A percentile compares a stretch with the other conserved stretches of the same genome.
Evolutionary conservation across 2,888 invertebrate genomes (phyloP).

Genomic region (Seira musarum): DNA sequence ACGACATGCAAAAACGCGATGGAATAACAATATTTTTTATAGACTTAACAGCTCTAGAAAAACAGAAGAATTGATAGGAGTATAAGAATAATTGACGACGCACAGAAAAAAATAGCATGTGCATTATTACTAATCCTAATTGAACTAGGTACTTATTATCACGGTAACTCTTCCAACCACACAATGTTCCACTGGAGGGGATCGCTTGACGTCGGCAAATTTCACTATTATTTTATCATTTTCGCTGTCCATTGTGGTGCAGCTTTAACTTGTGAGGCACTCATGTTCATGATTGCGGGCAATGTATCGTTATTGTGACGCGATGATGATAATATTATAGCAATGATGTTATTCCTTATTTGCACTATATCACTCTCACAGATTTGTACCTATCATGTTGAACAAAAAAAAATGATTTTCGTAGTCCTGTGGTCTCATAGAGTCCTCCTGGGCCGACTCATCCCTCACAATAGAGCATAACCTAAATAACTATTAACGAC

Average conservation of each 20-base stretch:
- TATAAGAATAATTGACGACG: too few relatives aligned
- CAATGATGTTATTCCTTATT: background rate
- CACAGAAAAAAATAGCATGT: too few relatives aligned
- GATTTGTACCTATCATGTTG: conserved; percentile 35
- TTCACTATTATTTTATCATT: conserved; percentile 27
- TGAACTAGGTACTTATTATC: conserved; percentile 45
- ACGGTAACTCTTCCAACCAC: too few relatives aligned
- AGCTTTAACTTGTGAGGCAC: conserved; percentile 22
- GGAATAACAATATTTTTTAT: too few relatives aligned
- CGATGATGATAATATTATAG: conserved; percentile 9
- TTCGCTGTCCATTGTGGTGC: conserved; percentile 25
- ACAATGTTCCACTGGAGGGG: conserved; percentile 40
- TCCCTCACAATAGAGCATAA: conserved; percentile 53
- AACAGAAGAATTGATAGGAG: too few relatives aligned
- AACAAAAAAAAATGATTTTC: conserved; percentile 31
- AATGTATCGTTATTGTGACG: conserved; percentile 26
- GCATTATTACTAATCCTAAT: background rate
- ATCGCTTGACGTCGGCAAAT: conserved; percentile 37
- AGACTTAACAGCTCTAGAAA: too few relatives aligned
- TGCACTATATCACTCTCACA: conserved; percentile 34
- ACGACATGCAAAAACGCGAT: conserved; percentile 41
- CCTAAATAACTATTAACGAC: conserved; percentile 58
- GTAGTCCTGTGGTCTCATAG: conserved; percentile 42
- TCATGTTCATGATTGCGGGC: conserved; percentile 16
- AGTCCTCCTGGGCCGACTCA: conserved; percentile 52